These are phyloP conservation scores for Mesochorus sp. DNA, from an alignment of 2,888 invertebrate species.

Conservation along the genomic window DNA sequence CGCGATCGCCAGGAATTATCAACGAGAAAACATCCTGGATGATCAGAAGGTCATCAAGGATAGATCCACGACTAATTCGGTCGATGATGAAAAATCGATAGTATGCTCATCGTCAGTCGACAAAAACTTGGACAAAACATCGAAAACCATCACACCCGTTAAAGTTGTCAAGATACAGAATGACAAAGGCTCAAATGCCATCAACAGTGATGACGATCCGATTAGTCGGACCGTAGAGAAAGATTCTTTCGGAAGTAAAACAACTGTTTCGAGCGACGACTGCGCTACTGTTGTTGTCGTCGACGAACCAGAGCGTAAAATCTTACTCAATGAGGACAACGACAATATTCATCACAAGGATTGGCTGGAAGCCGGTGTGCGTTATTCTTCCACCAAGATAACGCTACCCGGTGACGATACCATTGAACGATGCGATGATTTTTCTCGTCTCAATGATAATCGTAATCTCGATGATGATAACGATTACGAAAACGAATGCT, in stretches of 20 bases:
- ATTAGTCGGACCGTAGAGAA: background rate
- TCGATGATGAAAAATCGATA: background rate
- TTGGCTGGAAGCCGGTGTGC: slow-evolving; percentile 79
- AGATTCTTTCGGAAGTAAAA: slow-evolving; percentile 33
- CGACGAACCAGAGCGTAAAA: slow-evolving; percentile 74
- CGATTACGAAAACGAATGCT: slow-evolving; percentile 37
- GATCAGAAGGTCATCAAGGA: background rate
- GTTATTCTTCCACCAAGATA: slow-evolving; percentile 80
- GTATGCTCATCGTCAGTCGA: background rate
- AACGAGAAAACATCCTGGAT: background rate
- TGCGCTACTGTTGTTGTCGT: slow-evolving; percentile 76
- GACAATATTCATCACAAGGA: slow-evolving; percentile 79
- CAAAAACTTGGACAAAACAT: background rate
- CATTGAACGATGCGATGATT: slow-evolving; percentile 70
- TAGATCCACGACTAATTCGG: background rate
- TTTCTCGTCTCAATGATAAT: slow-evolving; percentile 59
- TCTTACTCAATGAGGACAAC: slow-evolving; percentile 68
- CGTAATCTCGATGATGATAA: slow-evolving; percentile 56
- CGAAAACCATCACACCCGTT: slow-evolving; percentile 20
- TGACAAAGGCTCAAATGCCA: no score
- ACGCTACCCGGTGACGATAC: slow-evolving; percentile 74
- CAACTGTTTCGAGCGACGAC: slow-evolving; percentile 71
- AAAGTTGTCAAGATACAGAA: slow-evolving; percentile 19
- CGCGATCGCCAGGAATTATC: background rate
- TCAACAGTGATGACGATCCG: no score